These are phyloP conservation scores for Halcyon smyrnensis DNA, from an alignment of 2,797 vertebrate genomes.

Conservation along the genomic window DNA sequence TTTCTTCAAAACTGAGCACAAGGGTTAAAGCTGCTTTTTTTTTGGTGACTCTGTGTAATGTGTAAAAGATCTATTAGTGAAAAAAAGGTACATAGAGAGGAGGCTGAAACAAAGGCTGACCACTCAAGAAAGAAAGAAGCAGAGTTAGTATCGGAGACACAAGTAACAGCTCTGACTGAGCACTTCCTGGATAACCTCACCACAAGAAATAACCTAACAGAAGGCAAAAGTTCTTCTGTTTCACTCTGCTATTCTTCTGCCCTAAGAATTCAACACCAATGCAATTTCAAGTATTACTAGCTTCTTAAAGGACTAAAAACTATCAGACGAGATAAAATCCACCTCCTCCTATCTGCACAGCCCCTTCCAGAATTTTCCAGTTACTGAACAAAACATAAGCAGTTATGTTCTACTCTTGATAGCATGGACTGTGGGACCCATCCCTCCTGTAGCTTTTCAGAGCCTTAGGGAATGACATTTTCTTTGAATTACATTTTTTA, in stretches of 20 bases:
- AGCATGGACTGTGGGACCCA: neutral
- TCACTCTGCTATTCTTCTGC: neutral
- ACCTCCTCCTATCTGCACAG: accelerated
- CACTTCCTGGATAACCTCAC: neutral
- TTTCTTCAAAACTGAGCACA: neutral
- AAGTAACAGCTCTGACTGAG: neutral
- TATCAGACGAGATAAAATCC: neutral
- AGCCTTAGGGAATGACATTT: neutral
- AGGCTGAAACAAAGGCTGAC: neutral
- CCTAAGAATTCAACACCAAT: neutral
- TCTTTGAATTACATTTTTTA: neutral
- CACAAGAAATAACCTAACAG: neutral
- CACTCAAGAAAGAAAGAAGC: neutral
- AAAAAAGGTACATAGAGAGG: neutral
- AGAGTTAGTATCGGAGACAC: neutral
- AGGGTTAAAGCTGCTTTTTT: neutral
- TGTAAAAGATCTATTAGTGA: neutral
- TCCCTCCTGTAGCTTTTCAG: neutral
- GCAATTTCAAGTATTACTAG: neutral
- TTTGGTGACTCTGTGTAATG: neutral
- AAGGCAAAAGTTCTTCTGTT: neutral
- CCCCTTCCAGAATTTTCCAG: neutral
- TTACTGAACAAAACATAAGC: neutral
- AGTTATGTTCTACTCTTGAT: neutral
- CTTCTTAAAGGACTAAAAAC: neutral